Evolutionary conservation across 2,113 vertebrate species (phyloP).

Genomic region (Progne subis): DNA sequence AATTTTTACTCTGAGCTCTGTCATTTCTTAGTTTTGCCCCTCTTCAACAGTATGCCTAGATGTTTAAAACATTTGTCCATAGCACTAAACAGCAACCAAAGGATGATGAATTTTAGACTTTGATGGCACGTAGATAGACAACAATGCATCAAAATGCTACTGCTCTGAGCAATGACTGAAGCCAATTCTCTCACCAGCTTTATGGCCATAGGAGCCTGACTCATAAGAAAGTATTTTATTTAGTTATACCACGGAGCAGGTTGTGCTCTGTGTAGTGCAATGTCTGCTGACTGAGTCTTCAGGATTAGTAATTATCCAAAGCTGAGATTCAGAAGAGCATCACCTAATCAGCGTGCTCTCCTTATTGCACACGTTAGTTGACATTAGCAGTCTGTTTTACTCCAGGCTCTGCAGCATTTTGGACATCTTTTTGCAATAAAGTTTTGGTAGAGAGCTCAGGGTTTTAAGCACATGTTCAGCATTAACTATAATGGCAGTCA

Average conservation of each 20-base stretch:
- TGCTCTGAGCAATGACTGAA: not conserved
- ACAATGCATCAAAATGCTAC: not conserved
- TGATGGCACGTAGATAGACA: not conserved
- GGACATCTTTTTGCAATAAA: conserved; percentile 32
- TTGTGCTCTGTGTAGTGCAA: not conserved
- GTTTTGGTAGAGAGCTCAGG: conserved; percentile 19
- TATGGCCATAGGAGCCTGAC: not conserved
- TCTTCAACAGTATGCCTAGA: not conserved
- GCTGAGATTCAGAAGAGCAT: not conserved
- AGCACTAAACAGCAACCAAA: not conserved
- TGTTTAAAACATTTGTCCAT: not conserved
- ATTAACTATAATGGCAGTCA: not conserved
- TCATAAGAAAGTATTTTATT: not conserved
- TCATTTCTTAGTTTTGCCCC: not conserved
- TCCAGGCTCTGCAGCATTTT: not conserved
- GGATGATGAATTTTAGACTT: not conserved
- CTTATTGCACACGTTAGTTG: not conserved
- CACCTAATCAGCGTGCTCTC: not conserved
- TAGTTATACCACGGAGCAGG: not conserved
- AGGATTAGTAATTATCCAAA: not conserved
- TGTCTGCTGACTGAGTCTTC: not conserved
- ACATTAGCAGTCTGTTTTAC: conserved; percentile 34
- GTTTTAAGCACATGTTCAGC: conserved; percentile 34
- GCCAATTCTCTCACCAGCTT: not conserved
- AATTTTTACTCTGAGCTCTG: not conserved